Base-by-base conservation (phyloP, 2,113 vertebrate species). In the Aphelocoma coerulescens region DNA sequence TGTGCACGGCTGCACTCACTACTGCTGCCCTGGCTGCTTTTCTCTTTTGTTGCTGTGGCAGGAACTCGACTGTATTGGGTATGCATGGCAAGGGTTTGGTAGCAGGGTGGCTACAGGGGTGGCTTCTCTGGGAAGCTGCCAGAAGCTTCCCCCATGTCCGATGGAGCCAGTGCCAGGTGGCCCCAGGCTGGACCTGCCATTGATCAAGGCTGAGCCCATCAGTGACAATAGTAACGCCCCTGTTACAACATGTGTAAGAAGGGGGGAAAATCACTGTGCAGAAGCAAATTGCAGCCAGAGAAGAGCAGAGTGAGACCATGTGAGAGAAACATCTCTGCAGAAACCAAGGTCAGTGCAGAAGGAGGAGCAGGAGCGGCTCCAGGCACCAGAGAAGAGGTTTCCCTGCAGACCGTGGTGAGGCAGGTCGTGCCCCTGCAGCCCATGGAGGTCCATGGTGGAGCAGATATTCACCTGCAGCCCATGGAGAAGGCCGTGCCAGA, bases 41-140 rank as follows among this genome's bases (percentile, higher is more conserved):
- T 27, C 14, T 17, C 46, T 43, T 26, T 35, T 28, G 1, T 49
- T 68, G 62, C 58, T 68, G 1, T 41, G 41, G 18, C 28, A 14
- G 11, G 8, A 79, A 4, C n/a, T 33, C 2, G 0, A 0, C 21
- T 20, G 10, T 6, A 0, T 1, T 61, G 26, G 17, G 16, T 44
- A 18, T 63, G 49, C 43, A 22, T 22, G 55, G 51, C 63, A 76
- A 65, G 33, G 28, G 16, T 44, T 58, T 52, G 15, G 14, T 20
- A 51, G 49, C 43, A 37, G 20, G 8, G n/a, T 27, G 7, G 16
- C 27, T 49, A 6, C 46, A 43, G 46, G 16, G 30, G 4, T 23
- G 11, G 27, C 32, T 77, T 10, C 39, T 77, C 32, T 32, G 14
- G 39, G 58, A 71, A 55, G 65, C 58, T 86, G 46, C n/a, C 41